Evolutionary conservation across 2,113 vertebrate genomes (phyloP).

Genomic region (Corvus hawaiiensis): DNA sequence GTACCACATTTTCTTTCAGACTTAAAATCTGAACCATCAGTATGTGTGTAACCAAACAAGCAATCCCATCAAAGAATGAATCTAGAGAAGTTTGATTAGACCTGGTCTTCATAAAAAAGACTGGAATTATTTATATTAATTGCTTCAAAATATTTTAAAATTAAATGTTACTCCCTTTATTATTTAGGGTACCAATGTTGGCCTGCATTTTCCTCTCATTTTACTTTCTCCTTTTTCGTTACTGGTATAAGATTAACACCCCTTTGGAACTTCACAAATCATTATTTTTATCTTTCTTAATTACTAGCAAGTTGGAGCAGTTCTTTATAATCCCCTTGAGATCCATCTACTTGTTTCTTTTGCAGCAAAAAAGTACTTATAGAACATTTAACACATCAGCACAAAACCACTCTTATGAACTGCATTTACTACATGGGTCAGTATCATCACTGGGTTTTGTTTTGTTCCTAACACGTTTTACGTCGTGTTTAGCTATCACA

Average conservation of each 20-base stretch:
- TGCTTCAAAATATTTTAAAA: background rate
- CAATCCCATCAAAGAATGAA: background rate
- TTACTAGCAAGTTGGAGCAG: background rate
- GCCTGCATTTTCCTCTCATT: background rate
- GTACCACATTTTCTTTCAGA: background rate
- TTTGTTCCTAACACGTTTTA: background rate
- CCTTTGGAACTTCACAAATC: background rate
- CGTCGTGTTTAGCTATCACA: background rate
- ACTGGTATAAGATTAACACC: background rate
- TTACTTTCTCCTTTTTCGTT: background rate
- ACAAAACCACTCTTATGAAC: background rate
- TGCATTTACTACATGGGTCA: background rate
- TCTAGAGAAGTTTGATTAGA: background rate
- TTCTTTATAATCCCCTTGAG: background rate
- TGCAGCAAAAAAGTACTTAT: background rate
- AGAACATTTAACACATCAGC: background rate
- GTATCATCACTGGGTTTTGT: background rate
- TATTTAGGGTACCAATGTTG: background rate
- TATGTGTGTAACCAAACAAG: background rate
- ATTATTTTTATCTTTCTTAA: background rate
- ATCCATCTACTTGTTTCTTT: background rate
- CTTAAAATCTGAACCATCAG: background rate
- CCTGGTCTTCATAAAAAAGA: background rate
- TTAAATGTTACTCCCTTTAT: background rate
- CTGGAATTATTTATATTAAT: background rate